phyloP scores from a whole-genome alignment of 2,888 invertebrate genomes.

The Amphiduros pacificus region DNA sequence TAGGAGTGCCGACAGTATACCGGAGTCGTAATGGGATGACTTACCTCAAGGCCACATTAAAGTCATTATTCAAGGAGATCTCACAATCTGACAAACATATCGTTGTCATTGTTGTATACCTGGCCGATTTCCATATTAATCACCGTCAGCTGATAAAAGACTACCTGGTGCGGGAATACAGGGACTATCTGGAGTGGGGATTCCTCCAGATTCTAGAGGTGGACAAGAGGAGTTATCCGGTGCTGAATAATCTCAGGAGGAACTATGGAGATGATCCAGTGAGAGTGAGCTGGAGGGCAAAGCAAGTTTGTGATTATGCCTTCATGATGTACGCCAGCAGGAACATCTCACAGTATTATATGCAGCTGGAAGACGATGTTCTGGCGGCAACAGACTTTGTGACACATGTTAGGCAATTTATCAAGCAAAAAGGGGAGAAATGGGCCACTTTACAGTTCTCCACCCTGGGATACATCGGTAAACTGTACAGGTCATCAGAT shows the following conservation, averaged over 20 bases:
- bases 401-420: neutral
- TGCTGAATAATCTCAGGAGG: neutral
- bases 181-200: conserved; percentile 45
- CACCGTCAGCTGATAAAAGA: conserved; percentile 33
- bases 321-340: neutral
- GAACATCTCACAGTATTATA: neutral
- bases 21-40: conserved; percentile 44
- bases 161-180: conserved; percentile 30
- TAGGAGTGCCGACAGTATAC: conserved; percentile 60
- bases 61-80: conserved; percentile 52
- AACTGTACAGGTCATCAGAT: neutral
- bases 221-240: neutral
- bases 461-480: neutral
- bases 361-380: conserved; percentile 2
- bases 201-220: conserved; percentile 36
- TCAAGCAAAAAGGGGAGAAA: neutral
- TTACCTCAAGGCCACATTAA: conserved; percentile 55
- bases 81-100: conserved; percentile 40
- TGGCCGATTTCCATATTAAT: conserved; percentile 52
- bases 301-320: conserved; percentile 2
- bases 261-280: neutral
- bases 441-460: neutral
- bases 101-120: conserved; percentile 53
- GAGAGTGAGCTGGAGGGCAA: neutral
- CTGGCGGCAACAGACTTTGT: neutral